phyloP scores from a whole-genome alignment of 2,797 vertebrate species.

The Danio kyathit region DNA sequence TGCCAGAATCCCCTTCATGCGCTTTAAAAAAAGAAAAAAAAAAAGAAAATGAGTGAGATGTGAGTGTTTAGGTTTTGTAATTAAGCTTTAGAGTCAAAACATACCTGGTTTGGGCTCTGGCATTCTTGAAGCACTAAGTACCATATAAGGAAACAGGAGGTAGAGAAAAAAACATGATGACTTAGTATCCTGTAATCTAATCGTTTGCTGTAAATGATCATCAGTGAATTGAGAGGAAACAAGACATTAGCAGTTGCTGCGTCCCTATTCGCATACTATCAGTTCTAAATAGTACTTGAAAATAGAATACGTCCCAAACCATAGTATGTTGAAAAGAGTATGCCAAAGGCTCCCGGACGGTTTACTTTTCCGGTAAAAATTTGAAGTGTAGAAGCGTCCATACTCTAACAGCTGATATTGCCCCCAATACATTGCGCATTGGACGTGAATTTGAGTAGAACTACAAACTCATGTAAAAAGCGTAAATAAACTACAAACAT shows the following conservation, averaged over 20 bases:
- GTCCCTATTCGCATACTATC: no score
- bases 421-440: no score
- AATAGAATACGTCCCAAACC: no score
- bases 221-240: background rate
- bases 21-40: background rate
- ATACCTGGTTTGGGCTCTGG: constrained; percentile 39
- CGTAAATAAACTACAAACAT: no score
- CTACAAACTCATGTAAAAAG: no score
- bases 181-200: background rate
- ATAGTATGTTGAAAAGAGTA: no score
- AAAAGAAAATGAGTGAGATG: constrained; percentile 2
- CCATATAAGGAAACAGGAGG: constrained; percentile 19
- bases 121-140: constrained; percentile 9
- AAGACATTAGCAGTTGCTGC: background rate
- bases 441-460: no score
- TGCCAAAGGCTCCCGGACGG: no score
- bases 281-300: no score
- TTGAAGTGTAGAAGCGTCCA: no score
- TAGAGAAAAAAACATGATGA: background rate
- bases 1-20: constrained; percentile 47
- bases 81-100: background rate
- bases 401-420: no score
- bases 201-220: background rate
- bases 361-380: no score
- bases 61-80: background rate